A percentile compares a stretch with the other conserved stretches of the same genome.
Conservation (phyloP, 2,888 invertebrate genomes). For the Mesorhabditis sp. region DNA sequence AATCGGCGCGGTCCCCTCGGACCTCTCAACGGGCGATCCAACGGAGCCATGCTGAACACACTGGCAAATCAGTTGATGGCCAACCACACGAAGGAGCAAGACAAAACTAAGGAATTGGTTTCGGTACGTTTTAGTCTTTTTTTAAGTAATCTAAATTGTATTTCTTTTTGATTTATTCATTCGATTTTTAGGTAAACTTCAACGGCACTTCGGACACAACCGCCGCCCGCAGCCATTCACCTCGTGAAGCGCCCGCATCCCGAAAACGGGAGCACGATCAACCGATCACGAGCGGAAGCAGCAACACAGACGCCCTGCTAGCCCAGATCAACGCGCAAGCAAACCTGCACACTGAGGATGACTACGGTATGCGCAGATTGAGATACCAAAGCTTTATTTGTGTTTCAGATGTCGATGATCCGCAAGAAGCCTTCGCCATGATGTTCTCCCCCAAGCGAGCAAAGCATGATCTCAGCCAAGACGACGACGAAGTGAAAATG, state of each 20-base stretch:
- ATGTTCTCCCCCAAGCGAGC: neutral
- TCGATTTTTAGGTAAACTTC: neutral
- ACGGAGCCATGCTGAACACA: neutral
- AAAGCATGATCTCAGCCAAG: neutral
- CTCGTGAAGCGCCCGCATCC: neutral
- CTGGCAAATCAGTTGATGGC: slow-evolving; percentile 1
- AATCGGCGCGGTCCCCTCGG: neutral
- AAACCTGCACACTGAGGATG: neutral
- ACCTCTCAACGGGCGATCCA: neutral
- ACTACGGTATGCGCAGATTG: neutral
- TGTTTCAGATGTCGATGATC: neutral
- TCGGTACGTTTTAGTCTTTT: neutral
- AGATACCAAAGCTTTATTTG: no score
- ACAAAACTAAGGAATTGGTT: neutral
- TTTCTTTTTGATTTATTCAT: neutral
- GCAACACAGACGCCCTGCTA: slow-evolving; percentile 27
- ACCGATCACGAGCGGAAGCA: slow-evolving; percentile 14
- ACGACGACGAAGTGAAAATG: neutral
- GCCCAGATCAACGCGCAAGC: slow-evolving; percentile 29
- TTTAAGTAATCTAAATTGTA: neutral
- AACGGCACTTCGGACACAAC: neutral
- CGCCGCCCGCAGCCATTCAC: neutral
- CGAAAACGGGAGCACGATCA: neutral
- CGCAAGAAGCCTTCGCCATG: neutral
- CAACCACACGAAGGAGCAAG: neutral